phyloP scores from a whole-genome alignment of 2,888 invertebrate genomes.

The Scaeva pyrastri region DNA sequence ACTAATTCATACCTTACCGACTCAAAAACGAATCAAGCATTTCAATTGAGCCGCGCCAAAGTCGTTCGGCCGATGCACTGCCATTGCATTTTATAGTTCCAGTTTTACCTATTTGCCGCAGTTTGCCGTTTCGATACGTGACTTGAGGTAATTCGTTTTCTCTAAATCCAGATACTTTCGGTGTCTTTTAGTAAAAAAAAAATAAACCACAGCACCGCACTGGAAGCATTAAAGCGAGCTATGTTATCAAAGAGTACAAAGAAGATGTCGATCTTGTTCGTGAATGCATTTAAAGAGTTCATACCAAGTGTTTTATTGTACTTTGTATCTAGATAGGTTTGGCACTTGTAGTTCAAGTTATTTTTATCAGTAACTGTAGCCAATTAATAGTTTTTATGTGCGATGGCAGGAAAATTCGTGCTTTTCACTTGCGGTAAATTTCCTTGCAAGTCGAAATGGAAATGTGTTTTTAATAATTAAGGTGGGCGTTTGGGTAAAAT shows the following conservation, averaged over 20 bases:
- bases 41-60: slow-evolving; percentile 46
- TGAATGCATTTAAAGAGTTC: slow-evolving; percentile 25
- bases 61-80: slow-evolving; percentile 29
- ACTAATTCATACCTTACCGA: too few species aligned
- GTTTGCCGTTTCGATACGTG: slow-evolving; percentile 55
- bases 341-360: slow-evolving; percentile 35
- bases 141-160: slow-evolving; percentile 61
- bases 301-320: neutral
- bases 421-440: neutral
- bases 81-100: slow-evolving; percentile 10
- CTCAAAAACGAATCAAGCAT: slow-evolving; percentile 51
- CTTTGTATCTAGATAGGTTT: neutral
- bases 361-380: slow-evolving; percentile 12
- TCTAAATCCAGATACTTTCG: slow-evolving; percentile 39
- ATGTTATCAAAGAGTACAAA: slow-evolving; percentile 20
- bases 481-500: neutral
- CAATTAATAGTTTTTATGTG: slow-evolving; percentile 56
- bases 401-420: neutral
- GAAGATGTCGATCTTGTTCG: slow-evolving; percentile 52
- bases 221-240: neutral
- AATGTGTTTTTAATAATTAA: neutral
- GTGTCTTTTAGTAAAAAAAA: neutral
- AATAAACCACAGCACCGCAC: neutral
- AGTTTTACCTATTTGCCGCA: slow-evolving; percentile 2
- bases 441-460: neutral